Conservation (phyloP, 2,113 vertebrate species). For the Lamprologus tigripictilis region DNA sequence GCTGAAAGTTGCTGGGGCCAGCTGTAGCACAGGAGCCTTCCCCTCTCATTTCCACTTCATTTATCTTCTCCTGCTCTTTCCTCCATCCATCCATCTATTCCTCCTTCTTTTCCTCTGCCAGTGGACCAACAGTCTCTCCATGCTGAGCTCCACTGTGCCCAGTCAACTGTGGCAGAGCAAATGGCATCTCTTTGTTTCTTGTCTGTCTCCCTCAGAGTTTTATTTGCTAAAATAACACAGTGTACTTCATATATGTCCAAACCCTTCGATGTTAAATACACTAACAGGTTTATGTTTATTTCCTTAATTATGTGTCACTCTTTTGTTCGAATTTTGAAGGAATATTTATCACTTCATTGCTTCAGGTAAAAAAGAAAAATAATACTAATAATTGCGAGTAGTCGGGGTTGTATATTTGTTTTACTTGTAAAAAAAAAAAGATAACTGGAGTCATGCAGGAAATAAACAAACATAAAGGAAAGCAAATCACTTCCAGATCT, state of each 20-base stretch:
- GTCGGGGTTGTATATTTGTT: not conserved
- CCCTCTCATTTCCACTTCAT: constrained; percentile 63
- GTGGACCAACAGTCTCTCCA: constrained; percentile 20
- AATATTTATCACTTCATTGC: not conserved
- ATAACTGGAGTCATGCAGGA: not conserved
- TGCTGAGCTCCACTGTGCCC: constrained; percentile 54
- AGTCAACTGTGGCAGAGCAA: constrained; percentile 64
- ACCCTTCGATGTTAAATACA: not conserved
- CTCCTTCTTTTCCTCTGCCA: constrained; percentile 23
- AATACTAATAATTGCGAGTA: not conserved
- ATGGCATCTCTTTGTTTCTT: constrained; percentile 57
- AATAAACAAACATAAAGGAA: constrained; percentile 35
- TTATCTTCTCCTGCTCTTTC: constrained; percentile 4
- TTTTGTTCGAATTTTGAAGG: not conserved
- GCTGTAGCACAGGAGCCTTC: constrained; percentile 49
- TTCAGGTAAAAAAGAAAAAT: not conserved
- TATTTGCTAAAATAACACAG: not conserved
- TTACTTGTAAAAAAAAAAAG: not conserved
- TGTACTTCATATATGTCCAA: not conserved
- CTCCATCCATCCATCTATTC: not conserved
- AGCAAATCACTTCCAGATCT: constrained; percentile 39
- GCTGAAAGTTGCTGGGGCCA: constrained; percentile 34
- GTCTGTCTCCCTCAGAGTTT: constrained; percentile 1
- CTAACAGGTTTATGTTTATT: not conserved
- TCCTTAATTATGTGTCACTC: not conserved